Base-by-base conservation (phyloP, 2,797 vertebrate species). In the Stomatorhinus walkeri region DNA sequence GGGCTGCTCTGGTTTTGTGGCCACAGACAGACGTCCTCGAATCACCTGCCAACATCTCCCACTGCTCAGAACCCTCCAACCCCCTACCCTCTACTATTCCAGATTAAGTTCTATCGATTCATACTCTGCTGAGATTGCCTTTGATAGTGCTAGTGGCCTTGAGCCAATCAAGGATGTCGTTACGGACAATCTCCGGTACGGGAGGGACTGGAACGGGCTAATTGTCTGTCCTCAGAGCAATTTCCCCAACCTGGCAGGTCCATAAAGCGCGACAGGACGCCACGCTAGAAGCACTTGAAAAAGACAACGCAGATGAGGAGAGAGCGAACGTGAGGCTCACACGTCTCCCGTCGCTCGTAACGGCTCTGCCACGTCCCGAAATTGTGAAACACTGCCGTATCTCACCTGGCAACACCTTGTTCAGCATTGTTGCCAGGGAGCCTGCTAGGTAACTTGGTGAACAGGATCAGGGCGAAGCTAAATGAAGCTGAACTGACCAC, bases 401-500 rank as follows among this genome's bases (percentile, higher is more conserved):
- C 12, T 86, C 48, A n/a, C 48, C 16, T 9, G 4, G 32, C 1
- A 12, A 48, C 49, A 48, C 19, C 43, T 24, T n/a, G 0, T 12
- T 28, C 52, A 24, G 76, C 81, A 49, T 93, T 91, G 93, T 94
- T 94, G 92, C 94, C 91, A 94, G 91, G 94, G 94, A 94, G 94
- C 93, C 89, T 0, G 88, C 90, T 90, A 94, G 94, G 94, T 92
- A 93, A 90, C 92, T 94, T 85, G 88, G 90, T 90, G 91, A 92
- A 91, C 92, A 89, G 86, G 89, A 89, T 90, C 89, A 89, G 92
- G 91, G 90, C 91, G 91, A 93, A 92, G 93, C 91, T 92, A 90
- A 92, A 93, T 93, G 91, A 93, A 94, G 91, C 32, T 84, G 91
- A 88, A 92, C 92, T 93, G 91, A 12, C 28, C 28, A 28, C 5